Base-by-base conservation (phyloP, 2,888 invertebrate genomes). In the Leucoptera coffeella region DNA sequence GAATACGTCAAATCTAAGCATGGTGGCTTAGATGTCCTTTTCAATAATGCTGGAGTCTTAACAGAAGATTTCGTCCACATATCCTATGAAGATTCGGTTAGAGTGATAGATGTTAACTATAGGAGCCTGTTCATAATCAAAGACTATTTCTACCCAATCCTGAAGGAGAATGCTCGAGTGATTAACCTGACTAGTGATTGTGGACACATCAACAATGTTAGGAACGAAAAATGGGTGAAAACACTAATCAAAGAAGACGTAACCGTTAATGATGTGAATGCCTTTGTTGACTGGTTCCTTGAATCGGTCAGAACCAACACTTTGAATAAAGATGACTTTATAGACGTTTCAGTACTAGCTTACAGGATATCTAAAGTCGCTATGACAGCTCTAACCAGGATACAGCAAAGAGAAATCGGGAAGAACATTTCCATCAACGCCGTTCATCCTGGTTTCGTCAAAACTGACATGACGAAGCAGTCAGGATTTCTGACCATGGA, bases 11-110 rank as follows among this genome's bases (percentile, higher is more conserved):
- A 75, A 47, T 49, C 50, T 15, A 73, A 69, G 30, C 73, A 86
- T 41, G 79, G 77, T 6, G 80, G 83, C 1, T 45, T 87, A 3
- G 84, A 88, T 49, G 56, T 84, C 10, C 56, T 87, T n/a, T 75
- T 87, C 2, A 87, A 87, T 48, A 88, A 88, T 51, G 86, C 86
- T 13, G 85, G 75, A 34, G 43, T 61, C 22, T 40, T 67, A 26
- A 62, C 64, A 34, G 53, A 48, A 48, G 38, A 52, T 4, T 36
- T 58, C 38, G 35, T 58, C 4, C 65, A 64, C 30, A 65, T 65
- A 2, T 47, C 38, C n/a, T 67, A 62, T 31, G 65, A 64, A 39
- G 47, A 42, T 0, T 65, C 67, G n/a, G 59, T 62, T 39, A 41
- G 47, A 22, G 61, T 58, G 29, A 53, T 67, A 20, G 56, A 62